Evolutionary conservation across 2,797 vertebrate genomes (phyloP).

Genomic region (Cuculus canorus): DNA sequence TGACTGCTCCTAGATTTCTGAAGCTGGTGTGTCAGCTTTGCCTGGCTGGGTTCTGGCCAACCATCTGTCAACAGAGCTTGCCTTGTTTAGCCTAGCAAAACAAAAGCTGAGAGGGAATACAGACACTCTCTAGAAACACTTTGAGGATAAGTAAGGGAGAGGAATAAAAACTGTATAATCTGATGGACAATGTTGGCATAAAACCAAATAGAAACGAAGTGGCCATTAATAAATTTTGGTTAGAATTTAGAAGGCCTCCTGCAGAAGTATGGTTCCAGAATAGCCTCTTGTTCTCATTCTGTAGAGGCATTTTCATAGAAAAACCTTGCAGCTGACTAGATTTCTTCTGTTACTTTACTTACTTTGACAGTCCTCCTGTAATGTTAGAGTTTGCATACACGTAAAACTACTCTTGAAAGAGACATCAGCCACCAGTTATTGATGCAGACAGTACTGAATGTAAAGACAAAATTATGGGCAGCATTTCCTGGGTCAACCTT

Average conservation of each 20-base stretch:
- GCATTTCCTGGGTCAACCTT: not conserved
- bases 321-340: not conserved
- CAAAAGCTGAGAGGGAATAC: constrained; percentile 41
- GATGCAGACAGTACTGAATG: not conserved
- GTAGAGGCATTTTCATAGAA: not conserved
- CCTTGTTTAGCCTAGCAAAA: constrained; percentile 53
- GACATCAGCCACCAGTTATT: not conserved
- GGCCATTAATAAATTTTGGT: not conserved
- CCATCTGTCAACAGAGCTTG: constrained; percentile 52
- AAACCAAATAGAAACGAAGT: not conserved
- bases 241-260: not conserved
- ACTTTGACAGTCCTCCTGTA: not conserved
- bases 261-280: not conserved
- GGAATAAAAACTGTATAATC: not conserved
- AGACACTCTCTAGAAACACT: constrained; percentile 1
- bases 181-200: not conserved
- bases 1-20: constrained; percentile 20
- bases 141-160: not conserved
- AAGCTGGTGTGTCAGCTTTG: constrained; percentile 2
- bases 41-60: constrained; percentile 38
- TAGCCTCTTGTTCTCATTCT: not conserved
- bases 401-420: not conserved
- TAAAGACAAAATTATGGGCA: not conserved
- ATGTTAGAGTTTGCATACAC: not conserved
- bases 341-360: not conserved